These are phyloP conservation scores for Yponomeuta plumbellus DNA, from an alignment of 2,888 invertebrate genomes.

Conservation along the genomic window DNA sequence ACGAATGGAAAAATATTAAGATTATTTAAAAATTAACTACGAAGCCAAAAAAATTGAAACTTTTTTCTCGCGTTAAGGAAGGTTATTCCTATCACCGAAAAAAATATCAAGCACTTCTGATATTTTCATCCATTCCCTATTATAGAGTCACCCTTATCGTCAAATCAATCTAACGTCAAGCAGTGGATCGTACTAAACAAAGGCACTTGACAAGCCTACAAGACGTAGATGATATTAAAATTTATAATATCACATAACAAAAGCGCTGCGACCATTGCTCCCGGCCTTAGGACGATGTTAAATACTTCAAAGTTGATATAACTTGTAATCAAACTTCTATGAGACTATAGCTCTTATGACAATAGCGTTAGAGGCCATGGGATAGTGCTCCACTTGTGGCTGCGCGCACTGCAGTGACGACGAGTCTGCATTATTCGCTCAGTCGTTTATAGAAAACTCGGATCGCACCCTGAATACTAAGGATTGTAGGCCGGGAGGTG, in stretches of 20 bases:
- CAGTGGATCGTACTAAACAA: neutral
- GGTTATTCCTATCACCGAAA: no score
- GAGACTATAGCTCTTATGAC: neutral
- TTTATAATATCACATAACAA: neutral
- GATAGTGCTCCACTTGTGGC: neutral
- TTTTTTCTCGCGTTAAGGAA: no score
- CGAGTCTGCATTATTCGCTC: constrained; percentile 19
- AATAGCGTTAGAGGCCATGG: neutral
- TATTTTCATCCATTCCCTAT: no score
- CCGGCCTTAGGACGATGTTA: constrained; percentile 18
- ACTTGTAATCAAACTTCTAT: neutral
- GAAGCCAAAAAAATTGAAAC: no score
- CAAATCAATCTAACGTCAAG: neutral
- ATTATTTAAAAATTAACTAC: no score
- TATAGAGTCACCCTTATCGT: neutral
- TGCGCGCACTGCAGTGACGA: neutral
- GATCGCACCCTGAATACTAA: constrained; percentile 5
- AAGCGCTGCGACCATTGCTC: constrained; percentile 16
- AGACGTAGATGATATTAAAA: constrained; percentile 16
- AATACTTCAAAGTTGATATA: neutral
- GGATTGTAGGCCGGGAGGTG: neutral
- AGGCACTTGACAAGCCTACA: constrained; percentile 13
- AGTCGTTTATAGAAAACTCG: neutral
- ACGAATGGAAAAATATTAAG: no score
- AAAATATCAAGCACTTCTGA: no score